These are phyloP conservation scores for Nephrocerus scutellatus DNA, from an alignment of 2,888 invertebrate genomes.

Conservation along the genomic window DNA sequence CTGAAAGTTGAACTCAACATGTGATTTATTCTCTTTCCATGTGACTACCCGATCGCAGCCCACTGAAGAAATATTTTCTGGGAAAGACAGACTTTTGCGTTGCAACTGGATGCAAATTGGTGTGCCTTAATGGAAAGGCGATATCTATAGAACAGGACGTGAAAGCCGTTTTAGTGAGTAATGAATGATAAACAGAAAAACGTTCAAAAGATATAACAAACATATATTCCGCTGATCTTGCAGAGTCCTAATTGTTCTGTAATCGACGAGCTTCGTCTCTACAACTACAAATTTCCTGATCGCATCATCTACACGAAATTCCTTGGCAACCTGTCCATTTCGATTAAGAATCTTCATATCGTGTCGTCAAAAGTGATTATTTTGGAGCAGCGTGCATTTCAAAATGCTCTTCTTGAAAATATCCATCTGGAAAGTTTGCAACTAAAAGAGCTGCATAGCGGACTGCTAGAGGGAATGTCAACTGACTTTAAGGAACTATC, in stretches of 20 bases:
- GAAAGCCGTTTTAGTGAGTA: slow-evolving; percentile 5
- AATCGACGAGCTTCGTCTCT: slow-evolving; percentile 30
- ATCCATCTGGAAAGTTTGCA: slow-evolving; percentile 30
- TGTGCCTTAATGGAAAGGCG: slow-evolving; percentile 27
- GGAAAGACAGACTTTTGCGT: not conserved
- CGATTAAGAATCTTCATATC: slow-evolving; percentile 24
- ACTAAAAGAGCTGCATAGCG: slow-evolving; percentile 21
- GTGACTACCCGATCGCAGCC: not conserved
- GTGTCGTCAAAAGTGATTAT: slow-evolving; percentile 26
- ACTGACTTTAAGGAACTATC: slow-evolving; percentile 21
- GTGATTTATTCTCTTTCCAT: no score
- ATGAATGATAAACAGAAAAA: not conserved
- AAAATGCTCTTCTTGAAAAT: slow-evolving; percentile 22
- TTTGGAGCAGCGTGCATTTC: slow-evolving; percentile 31
- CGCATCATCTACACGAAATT: slow-evolving; percentile 27
- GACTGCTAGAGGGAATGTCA: slow-evolving; percentile 26
- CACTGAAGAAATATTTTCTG: not conserved
- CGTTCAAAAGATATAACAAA: slow-evolving; percentile 4
- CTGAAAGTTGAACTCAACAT: no score
- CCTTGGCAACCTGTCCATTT: slow-evolving; percentile 25
- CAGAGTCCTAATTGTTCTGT: slow-evolving; percentile 21
- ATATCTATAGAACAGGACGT: slow-evolving; percentile 23
- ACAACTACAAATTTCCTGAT: slow-evolving; percentile 29
- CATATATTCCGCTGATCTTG: not conserved
- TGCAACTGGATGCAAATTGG: slow-evolving; percentile 30